Conservation (phyloP, 2,888 invertebrate species). For the Pharmacophagus antenor region DNA sequence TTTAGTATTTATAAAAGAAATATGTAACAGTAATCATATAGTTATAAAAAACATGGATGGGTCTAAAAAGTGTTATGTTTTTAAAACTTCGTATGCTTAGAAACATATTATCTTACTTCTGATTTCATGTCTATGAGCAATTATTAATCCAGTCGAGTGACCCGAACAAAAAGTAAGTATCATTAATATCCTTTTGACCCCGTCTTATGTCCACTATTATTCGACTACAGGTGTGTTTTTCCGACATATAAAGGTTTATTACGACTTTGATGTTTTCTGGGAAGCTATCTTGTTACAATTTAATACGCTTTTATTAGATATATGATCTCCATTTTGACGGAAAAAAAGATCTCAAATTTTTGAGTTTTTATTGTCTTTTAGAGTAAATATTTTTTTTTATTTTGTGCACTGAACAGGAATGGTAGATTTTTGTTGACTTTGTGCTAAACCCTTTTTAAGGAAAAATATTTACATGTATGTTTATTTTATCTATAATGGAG, state of each 20-base stretch:
- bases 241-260: slow-evolving; percentile 16
- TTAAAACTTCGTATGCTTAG: background rate
- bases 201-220: slow-evolving; percentile 9
- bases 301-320: slow-evolving; percentile 7
- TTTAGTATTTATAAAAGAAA: too few species aligned
- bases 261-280: slow-evolving; percentile 8
- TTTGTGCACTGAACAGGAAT: background rate
- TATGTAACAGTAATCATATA: too few species aligned
- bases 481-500: too few species aligned
- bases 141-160: background rate
- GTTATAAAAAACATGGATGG: background rate
- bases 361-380: too few species aligned
- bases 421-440: too few species aligned
- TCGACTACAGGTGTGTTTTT: slow-evolving; percentile 16
- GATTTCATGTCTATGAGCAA: background rate
- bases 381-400: too few species aligned
- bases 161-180: background rate
- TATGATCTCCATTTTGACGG: background rate
- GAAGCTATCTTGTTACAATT: slow-evolving; percentile 14
- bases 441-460: too few species aligned
- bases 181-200: slow-evolving; percentile 8
- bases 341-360: background rate
- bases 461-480: too few species aligned
- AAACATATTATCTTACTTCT: too few species aligned
- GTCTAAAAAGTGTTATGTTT: background rate